Evolutionary conservation across 2,113 vertebrate species (phyloP), one percentile per base, ranked within the genome.

Genomic region (Passer domesticus): DNA sequence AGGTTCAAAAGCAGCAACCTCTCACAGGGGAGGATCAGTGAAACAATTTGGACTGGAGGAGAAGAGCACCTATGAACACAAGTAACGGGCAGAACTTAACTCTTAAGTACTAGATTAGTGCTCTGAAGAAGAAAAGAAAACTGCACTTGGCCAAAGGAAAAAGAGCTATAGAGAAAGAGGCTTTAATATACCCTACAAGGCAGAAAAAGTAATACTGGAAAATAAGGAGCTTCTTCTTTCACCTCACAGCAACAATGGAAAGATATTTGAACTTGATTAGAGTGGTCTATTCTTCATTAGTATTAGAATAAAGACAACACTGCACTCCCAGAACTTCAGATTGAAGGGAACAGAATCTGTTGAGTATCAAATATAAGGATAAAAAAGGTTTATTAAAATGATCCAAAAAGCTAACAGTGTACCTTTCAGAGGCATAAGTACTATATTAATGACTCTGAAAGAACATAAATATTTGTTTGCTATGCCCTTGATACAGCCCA

Each of bases 391-490:
- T 33, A 73, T 31, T 24, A 69, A 87, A 78, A 70, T 13, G 3
- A 87, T 27, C 11, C 12, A 23, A 63, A 86, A 95, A 72, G 11
- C 24, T 43, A 92, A 50, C 11, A 50, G 41, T 5, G 4, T 30
- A 47, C 33, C 70, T 72, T 85, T 73, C 30, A 73, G 30, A 70
- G 31, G 74, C 24, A 67, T 73, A 95, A 94, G 60, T 52, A 93
- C 77, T 13, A 23, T 64, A 80, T 64, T 83, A 83, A 49, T 74
- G 43, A 49, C 35, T 55, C 52, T 72, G 76, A 84, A 86, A 91
- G 56, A 82, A 73, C 31, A 75, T 67, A 94, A 93, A 86, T 87
- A 92, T 74, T 94, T 87, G 92, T 96, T 95, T 94, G 77, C 70
- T 91, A 92, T 80, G 93, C 53, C 93, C 80, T 66, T 83, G 59